Base-by-base conservation (phyloP, 1,140 invertebrate species). In the Pararge aegeria region DNA sequence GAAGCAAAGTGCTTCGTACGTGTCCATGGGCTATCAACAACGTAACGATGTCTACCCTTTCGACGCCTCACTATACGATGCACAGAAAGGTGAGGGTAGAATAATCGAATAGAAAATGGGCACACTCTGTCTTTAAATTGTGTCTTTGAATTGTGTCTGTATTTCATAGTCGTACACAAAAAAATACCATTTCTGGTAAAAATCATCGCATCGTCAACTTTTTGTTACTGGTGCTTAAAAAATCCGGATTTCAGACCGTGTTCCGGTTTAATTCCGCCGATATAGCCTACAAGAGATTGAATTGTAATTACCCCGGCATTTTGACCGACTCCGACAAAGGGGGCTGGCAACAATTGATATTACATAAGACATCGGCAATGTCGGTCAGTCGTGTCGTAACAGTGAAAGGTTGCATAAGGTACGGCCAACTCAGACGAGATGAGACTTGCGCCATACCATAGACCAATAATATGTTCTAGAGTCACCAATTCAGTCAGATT, bases 311-410 rank as follows among this genome's bases (percentile, higher is more conserved):
- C 44, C 40, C 54, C 42, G 40, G 53, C 51, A 53, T 55, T 57
- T 56, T 58, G 18, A 48, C 52, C 42, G 42, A 46, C 42, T 46
- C 42, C 42, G 42, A 46, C 55, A 65, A 68, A 68, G 59, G 70
- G 72, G 75, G 71, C 70, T 69, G 70, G 42, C 42, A 46, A 82
- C 78, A 82, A 83, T 82, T 60, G 74, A 40, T 42, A 52, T 87
- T 87, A 79, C 73, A 76, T 87, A 83, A 87, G 58, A 66, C 73
- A 80, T 68, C 68, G 66, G 54, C 62, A 79, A 87, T 80, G 78
- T 87, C 81, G 83, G 83, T 82, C 83, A 87, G 55, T 52, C 46
- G 69, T 87, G 78, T 68, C 70, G 78, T 77, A 84, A 87, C 53
- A 80, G 82, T 46, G 42, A 46, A 46, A 46, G 42, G 80, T 87